Base-by-base conservation (phyloP, 2,888 invertebrate genomes). In the Trissoscelio sp. region DNA sequence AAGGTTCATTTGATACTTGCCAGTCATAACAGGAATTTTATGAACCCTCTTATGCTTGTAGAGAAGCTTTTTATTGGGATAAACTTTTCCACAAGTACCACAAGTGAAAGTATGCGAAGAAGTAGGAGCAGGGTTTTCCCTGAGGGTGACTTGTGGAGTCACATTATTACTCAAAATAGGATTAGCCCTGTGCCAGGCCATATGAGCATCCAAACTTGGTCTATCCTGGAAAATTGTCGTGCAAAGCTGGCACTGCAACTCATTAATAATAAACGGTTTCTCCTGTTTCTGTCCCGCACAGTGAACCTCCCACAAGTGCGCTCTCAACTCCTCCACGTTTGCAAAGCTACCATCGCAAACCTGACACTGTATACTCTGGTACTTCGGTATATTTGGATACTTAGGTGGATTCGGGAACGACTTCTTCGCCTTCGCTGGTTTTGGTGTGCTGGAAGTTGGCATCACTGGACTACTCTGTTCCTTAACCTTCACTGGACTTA, bases 11-110 rank as follows among this genome's bases (percentile, higher is more conserved):
- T 88, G 88, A 2, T 2, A 3, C 4, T 31, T 31, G 4, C 39
- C 3, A 0, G 84, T 79, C 0, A 78, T 53, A 1, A 83, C 34
- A 0, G 69, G 39, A 1, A 73, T 79, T 44, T 89, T 90, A 66
- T 91, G 91, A 0, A 94, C 92, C 83, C 93, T 93, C 75, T 94
- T 93, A 88, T 94, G 94, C 72, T 93, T 92, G 83, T 92, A 92
- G 66, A 94, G 91, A 82, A 93, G 93, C 86, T 93, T 94, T 84
- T 92, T 92, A 81, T 93, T 93, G 90, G 93, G 93, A 85, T 93
- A 94, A 84, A 92, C 93, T 87, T 94, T 94, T n/a, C 95, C 94
- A 83, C 95, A 95, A 51, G 93, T 92, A 79, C 95, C 94, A 87
- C 95, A 95, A 42, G 92, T 93, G 83, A 93, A 94, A 88, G 89